Conservation (phyloP, 2,888 invertebrate species). For the Aspidapion aeneum region DNA sequence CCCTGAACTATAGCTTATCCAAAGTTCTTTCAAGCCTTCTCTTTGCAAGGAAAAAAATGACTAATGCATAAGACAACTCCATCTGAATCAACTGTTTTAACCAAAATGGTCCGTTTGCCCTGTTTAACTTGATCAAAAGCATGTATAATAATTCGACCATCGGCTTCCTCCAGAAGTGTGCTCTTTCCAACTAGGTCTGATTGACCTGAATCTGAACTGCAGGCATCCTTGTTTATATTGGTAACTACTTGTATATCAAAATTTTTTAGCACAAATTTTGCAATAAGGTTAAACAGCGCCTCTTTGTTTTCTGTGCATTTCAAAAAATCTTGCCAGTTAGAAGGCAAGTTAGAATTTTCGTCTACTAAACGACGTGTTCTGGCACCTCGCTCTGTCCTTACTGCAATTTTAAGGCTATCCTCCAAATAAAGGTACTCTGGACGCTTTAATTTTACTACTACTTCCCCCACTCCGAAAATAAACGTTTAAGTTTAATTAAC, state of each 20-base stretch:
- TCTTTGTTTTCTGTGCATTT: not conserved
- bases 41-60: not conserved
- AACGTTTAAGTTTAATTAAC: no score
- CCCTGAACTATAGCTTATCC: not conserved
- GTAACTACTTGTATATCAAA: no score
- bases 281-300: not conserved
- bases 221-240: no score
- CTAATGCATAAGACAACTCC: not conserved
- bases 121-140: no score
- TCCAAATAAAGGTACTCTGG: not conserved
- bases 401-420: not conserved
- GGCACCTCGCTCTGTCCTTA: not conserved
- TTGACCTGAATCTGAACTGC: no score
- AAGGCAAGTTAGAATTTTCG: not conserved
- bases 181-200: no score
- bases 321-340: not conserved
- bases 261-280: not conserved
- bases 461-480: no score
- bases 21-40: not conserved
- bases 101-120: not conserved
- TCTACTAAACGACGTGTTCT: constrained; percentile 3
- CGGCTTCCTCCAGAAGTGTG: no score
- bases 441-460: not conserved
- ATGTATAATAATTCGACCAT: no score
- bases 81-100: not conserved